Evolutionary conservation across 1,140 invertebrate genomes (phyloP).

Genomic region (Trachymyrmex cornetzi): DNA sequence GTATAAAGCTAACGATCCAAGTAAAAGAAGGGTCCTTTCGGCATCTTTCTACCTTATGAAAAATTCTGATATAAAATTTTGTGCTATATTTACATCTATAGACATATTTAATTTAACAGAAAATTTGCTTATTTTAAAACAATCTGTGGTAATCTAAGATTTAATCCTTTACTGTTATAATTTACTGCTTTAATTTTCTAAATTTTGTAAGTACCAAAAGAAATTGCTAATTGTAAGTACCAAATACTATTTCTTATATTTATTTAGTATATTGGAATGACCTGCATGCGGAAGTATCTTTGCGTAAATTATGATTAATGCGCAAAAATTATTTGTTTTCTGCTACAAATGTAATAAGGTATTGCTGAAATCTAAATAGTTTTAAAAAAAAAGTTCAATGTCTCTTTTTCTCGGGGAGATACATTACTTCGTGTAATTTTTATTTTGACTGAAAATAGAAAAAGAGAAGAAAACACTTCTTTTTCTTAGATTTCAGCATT

Average conservation of each 20-base stretch:
- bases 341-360: background rate
- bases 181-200: background rate
- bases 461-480: background rate
- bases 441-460: background rate
- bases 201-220: constrained; percentile 3
- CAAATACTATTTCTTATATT: background rate
- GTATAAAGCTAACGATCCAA: background rate
- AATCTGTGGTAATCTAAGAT: background rate
- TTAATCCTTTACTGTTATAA: background rate
- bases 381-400: background rate
- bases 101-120: background rate
- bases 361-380: background rate
- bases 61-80: constrained; percentile 38
- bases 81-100: constrained; percentile 32
- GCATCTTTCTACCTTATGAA: background rate
- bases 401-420: background rate
- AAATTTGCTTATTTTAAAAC: constrained; percentile 7
- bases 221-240: background rate
- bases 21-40: background rate
- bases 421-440: background rate
- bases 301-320: background rate
- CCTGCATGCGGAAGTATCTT: background rate
- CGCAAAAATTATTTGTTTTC: background rate
- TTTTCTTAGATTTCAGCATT: background rate
- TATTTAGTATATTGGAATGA: constrained; percentile 8